A percentile compares a stretch with the other conserved stretches of the same genome.
phyloP scores from a whole-genome alignment of 2,888 invertebrate genomes.

The Gonocerus acuteangulatus region DNA sequence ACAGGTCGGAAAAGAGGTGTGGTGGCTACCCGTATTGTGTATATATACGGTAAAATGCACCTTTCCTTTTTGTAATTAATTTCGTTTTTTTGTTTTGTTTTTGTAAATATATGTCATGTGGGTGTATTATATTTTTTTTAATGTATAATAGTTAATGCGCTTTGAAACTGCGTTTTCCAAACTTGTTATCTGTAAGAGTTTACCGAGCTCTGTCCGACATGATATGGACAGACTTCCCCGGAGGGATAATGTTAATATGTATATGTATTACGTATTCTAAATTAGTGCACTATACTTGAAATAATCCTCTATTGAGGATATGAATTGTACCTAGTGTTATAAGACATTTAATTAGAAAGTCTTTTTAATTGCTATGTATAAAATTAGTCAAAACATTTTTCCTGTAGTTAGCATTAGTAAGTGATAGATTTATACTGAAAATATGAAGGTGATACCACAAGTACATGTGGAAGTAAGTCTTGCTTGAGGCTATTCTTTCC shows the following conservation, averaged over 20 bases:
- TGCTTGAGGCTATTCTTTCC: too few species aligned
- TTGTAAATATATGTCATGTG: slow-evolving; percentile 24
- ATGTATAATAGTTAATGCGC: slow-evolving; percentile 24
- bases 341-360: slow-evolving; percentile 23
- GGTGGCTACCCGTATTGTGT: background rate
- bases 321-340: slow-evolving; percentile 22
- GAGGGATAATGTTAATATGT: slow-evolving; percentile 22
- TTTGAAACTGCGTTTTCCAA: slow-evolving; percentile 19
- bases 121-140: slow-evolving; percentile 23
- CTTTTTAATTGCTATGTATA: slow-evolving; percentile 26
- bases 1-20: background rate
- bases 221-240: slow-evolving; percentile 7
- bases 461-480: too few species aligned
- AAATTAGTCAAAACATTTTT: slow-evolving; percentile 15
- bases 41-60: slow-evolving; percentile 4
- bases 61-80: slow-evolving; percentile 4
- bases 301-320: slow-evolving; percentile 15
- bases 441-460: background rate
- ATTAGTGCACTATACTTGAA: slow-evolving; percentile 15
- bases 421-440: slow-evolving; percentile 23
- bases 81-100: slow-evolving; percentile 16
- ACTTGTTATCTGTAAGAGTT: slow-evolving; percentile 14
- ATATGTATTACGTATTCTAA: slow-evolving; percentile 21
- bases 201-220: background rate
- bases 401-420: slow-evolving; percentile 25